Evolutionary conservation across 2,888 invertebrate genomes (phyloP).

Genomic region (Drosophila gaucha): DNA sequence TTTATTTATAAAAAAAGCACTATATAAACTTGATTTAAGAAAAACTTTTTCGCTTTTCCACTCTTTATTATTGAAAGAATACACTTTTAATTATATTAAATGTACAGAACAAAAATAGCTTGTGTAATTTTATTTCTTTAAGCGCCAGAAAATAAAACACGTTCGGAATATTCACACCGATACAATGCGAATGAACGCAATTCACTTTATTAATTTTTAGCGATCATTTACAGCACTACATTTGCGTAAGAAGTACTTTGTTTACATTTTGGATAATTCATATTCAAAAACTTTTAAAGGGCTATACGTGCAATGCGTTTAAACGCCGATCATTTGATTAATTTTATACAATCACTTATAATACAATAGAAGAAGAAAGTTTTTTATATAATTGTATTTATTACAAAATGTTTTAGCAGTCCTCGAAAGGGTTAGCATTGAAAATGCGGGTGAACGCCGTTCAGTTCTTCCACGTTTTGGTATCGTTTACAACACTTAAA

Average conservation of each 20-base stretch:
- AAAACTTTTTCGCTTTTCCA: too few relatives aligned
- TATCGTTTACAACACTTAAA: background rate
- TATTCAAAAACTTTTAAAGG: background rate
- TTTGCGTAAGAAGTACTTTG: background rate
- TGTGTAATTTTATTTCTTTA: too few relatives aligned
- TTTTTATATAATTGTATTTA: background rate
- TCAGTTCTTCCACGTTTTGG: background rate
- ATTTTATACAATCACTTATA: background rate
- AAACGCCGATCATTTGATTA: background rate
- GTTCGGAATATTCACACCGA: background rate
- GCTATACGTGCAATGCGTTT: background rate
- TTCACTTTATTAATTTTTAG: conserved; percentile 5
- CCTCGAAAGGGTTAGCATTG: background rate
- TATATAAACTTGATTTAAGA: too few relatives aligned
- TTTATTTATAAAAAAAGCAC: too few relatives aligned
- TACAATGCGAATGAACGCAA: background rate
- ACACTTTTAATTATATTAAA: too few relatives aligned
- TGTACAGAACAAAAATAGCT: too few relatives aligned
- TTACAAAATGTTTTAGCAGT: background rate
- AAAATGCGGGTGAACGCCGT: background rate
- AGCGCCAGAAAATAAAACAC: background rate
- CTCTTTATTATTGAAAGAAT: too few relatives aligned
- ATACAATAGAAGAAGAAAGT: background rate
- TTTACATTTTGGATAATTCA: background rate
- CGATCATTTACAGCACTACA: conserved; percentile 2